These are phyloP conservation scores for Limnephilus lunatus DNA, from an alignment of 2,888 invertebrate species.

Conservation along the genomic window DNA sequence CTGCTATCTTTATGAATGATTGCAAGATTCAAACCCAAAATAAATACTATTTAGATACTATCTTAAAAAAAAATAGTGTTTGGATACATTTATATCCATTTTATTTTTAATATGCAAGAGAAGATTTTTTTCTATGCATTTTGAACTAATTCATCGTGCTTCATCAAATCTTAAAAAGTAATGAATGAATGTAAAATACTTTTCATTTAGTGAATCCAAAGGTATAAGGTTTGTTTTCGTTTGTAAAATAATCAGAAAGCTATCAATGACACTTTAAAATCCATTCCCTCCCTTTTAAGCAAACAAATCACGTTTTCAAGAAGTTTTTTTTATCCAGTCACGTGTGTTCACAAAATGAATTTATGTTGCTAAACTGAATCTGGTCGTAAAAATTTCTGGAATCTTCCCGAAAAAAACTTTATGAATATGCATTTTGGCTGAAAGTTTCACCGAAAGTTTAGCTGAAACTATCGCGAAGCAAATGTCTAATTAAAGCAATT, in stretches of 20 bases:
- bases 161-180: too few relatives aligned
- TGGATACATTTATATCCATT: too few relatives aligned
- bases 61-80: too few relatives aligned
- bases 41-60: too few relatives aligned
- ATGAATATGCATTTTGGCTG: slow-evolving; percentile 39
- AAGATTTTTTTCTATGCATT: too few relatives aligned
- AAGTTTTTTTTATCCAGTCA: background rate
- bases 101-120: too few relatives aligned
- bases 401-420: slow-evolving; percentile 10
- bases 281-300: background rate
- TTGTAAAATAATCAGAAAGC: background rate
- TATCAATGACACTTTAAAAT: background rate
- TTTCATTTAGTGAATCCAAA: too few relatives aligned
- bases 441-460: slow-evolving; percentile 36
- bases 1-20: too few relatives aligned
- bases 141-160: too few relatives aligned
- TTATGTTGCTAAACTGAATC: background rate
- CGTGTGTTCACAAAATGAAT: background rate
- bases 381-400: slow-evolving; percentile 20
- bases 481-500: slow-evolving; percentile 51
- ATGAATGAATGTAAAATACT: too few relatives aligned
- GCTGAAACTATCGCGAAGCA: slow-evolving; percentile 38
- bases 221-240: background rate
- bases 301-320: background rate
- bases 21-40: too few relatives aligned